A percentile compares a stretch with the other conserved stretches of the same genome.
phyloP scores from a whole-genome alignment of 2,888 invertebrate species.

The Lymantria monacha region DNA sequence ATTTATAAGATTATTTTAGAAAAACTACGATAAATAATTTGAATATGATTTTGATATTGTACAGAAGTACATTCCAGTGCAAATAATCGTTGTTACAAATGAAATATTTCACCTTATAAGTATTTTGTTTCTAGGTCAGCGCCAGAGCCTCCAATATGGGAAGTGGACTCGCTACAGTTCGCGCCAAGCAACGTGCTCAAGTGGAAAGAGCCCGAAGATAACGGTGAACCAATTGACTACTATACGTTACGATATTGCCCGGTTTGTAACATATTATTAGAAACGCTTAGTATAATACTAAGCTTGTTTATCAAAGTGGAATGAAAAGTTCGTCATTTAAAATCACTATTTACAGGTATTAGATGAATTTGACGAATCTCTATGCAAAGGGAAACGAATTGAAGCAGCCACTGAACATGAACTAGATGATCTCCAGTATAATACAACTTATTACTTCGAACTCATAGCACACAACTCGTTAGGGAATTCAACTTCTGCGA shows the following conservation, averaged over 20 bases:
- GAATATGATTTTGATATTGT: too few relatives aligned
- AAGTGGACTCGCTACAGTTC: slow-evolving; percentile 33
- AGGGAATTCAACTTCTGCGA: slow-evolving; percentile 58
- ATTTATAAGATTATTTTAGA: too few relatives aligned
- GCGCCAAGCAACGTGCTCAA: slow-evolving; percentile 43
- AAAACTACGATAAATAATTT: too few relatives aligned
- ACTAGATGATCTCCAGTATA: slow-evolving; percentile 44
- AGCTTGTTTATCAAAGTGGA: neutral
- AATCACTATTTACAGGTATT: slow-evolving; percentile 7
- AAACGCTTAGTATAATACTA: neutral
- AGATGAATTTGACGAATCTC: slow-evolving; percentile 28
- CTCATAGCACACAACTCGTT: slow-evolving; percentile 61
- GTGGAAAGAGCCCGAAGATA: slow-evolving; percentile 56
- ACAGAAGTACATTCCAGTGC: too few relatives aligned
- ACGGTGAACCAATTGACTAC: slow-evolving; percentile 60
- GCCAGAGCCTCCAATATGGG: slow-evolving; percentile 58
- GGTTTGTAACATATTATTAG: slow-evolving; percentile 36
- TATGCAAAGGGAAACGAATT: slow-evolving; percentile 44
- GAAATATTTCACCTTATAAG: neutral
- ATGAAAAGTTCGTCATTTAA: neutral
- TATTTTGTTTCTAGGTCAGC: slow-evolving; percentile 43
- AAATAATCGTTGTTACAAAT: too few relatives aligned
- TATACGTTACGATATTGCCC: slow-evolving; percentile 59
- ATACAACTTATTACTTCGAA: slow-evolving; percentile 60
- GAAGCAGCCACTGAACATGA: slow-evolving; percentile 41